phyloP scores from a whole-genome alignment of 2,113 vertebrate species.

The Phyllostomus discolor region DNA sequence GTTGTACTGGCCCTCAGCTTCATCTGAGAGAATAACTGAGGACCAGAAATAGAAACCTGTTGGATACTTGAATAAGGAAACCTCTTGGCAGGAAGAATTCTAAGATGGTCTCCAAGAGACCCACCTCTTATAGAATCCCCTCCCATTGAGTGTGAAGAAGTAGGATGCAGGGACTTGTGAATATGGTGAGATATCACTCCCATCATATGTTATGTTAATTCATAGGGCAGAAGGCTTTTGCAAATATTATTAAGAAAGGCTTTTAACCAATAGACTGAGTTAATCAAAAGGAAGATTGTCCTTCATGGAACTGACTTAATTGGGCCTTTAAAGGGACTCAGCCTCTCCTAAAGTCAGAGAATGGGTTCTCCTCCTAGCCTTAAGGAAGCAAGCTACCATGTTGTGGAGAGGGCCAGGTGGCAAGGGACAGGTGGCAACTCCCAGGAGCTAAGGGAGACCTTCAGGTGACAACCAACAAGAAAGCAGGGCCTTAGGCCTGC shows the following conservation, averaged over 20 bases:
- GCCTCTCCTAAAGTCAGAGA: neutral
- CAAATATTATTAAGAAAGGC: neutral
- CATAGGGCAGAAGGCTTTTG: neutral
- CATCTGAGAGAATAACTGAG: neutral
- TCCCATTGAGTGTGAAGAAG: neutral
- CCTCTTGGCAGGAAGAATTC: neutral
- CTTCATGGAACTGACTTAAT: neutral
- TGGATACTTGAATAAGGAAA: neutral
- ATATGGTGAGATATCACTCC: too few species aligned
- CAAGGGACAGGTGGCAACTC: too few species aligned
- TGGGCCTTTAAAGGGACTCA: neutral
- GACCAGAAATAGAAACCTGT: neutral
- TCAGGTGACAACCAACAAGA: neutral
- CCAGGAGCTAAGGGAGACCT: neutral
- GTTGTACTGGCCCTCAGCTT: neutral
- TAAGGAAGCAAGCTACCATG: neutral
- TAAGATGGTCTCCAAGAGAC: neutral
- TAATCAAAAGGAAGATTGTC: neutral
- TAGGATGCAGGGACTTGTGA: neutral
- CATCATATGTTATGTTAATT: neutral
- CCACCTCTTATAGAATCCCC: neutral
- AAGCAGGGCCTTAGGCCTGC: neutral
- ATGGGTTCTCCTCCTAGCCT: neutral
- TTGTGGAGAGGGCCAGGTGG: fast-evolving
- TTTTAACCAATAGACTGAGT: neutral